phyloP scores from a whole-genome alignment of 2,797 vertebrate genomes.

The Siniperca scherzeri region DNA sequence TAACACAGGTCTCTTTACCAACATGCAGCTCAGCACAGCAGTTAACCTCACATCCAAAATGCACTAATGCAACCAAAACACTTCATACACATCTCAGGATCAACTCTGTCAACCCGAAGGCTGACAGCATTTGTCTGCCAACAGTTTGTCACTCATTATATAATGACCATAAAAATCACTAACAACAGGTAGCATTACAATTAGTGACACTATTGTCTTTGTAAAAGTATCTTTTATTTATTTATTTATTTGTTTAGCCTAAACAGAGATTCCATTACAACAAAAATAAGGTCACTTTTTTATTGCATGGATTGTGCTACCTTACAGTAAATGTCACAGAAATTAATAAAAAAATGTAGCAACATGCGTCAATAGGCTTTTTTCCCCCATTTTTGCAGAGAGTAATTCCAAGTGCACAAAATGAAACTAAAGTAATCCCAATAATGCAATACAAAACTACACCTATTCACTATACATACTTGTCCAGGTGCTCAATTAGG shows the following conservation, averaged over 20 bases:
- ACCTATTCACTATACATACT: too few species aligned
- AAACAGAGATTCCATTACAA: not conserved
- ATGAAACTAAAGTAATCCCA: too few species aligned
- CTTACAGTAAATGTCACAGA: not conserved
- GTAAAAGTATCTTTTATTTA: not conserved
- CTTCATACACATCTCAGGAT: not conserved
- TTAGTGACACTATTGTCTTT: not conserved
- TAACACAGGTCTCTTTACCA: not conserved
- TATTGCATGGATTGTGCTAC: not conserved
- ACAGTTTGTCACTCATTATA: not conserved
- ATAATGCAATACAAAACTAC: too few species aligned
- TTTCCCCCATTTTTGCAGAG: not conserved
- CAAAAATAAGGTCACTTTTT: not conserved
- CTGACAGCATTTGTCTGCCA: not conserved
- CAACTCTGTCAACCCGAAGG: not conserved
- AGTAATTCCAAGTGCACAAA: too few species aligned
- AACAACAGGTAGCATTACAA: not conserved
- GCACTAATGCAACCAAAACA: not conserved
- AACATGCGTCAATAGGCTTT: not conserved
- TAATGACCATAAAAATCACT: not conserved
- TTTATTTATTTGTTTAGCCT: not conserved
- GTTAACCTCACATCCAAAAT: not conserved
- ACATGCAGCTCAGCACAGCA: not conserved
- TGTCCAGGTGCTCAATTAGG: too few species aligned
- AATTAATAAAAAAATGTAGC: too few species aligned